phyloP scores from a whole-genome alignment of 2,113 vertebrate genomes.

The Callipepla squamata region DNA sequence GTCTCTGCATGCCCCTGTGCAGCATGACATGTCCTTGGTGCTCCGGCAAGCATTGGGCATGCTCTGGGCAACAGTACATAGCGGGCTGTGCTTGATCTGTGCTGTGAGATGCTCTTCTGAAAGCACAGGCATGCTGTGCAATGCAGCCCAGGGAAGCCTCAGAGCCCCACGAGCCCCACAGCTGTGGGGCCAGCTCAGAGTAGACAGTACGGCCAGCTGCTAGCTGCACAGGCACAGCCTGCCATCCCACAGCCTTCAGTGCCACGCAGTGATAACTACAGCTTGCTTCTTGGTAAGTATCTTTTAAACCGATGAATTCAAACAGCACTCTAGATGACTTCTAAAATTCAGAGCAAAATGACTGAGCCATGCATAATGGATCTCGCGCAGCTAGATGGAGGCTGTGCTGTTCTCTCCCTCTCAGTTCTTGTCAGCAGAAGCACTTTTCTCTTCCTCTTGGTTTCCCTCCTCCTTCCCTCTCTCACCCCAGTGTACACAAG shows the following conservation, averaged over 20 bases:
- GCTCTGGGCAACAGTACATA: background rate
- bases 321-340: slow-evolving; percentile 47
- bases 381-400: slow-evolving; percentile 51
- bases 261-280: background rate
- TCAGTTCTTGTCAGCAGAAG: slow-evolving; percentile 55
- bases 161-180: background rate
- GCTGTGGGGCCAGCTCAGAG: background rate
- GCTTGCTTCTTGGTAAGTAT: slow-evolving; percentile 51
- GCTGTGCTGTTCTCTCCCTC: background rate
- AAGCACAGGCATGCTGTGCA: background rate
- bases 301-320: slow-evolving; percentile 52
- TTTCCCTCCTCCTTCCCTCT: background rate
- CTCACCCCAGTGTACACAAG: background rate
- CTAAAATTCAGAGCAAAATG: slow-evolving; percentile 51
- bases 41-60: rapidly evolving
- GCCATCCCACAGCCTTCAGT: background rate
- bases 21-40: background rate
- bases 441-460: slow-evolving; percentile 32
- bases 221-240: background rate
- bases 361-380: slow-evolving; percentile 47
- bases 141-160: background rate
- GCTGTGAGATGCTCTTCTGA: background rate
- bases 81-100: background rate
- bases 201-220: background rate
- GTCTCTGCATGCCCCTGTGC: rapidly evolving